These are phyloP conservation scores for Aselliscus stoliczkanus DNA, from an alignment of 2,797 vertebrate species.

Conservation along the genomic window DNA sequence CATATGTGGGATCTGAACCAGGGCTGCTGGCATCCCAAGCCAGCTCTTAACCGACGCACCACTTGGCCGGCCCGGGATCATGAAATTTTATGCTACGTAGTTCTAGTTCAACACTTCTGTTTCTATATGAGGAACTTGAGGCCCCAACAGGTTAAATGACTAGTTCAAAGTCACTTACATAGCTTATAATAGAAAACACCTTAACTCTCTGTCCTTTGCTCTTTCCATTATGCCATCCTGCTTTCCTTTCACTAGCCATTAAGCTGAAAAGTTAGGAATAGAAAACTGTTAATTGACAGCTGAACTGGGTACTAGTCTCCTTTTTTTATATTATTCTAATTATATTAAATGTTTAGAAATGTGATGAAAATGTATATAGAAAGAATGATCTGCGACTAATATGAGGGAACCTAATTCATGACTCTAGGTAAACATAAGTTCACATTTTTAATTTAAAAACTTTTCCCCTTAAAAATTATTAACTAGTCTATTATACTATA, in stretches of 20 bases:
- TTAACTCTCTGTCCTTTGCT: not conserved
- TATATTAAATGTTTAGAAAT: not conserved
- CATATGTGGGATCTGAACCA: too few relatives aligned
- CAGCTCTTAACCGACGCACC: too few relatives aligned
- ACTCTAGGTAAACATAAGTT: not conserved
- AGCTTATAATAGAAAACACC: not conserved
- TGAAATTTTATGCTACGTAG: too few relatives aligned
- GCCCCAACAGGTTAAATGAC: too few relatives aligned
- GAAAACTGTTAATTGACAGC: not conserved
- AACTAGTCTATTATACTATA: not conserved
- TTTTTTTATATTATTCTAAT: not conserved
- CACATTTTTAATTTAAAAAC: not conserved
- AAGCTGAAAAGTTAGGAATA: not conserved
- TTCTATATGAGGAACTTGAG: too few relatives aligned
- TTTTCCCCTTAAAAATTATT: not conserved
- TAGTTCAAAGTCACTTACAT: not conserved
- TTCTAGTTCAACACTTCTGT: too few relatives aligned
- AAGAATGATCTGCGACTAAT: not conserved
- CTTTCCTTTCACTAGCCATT: not conserved
- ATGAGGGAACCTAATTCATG: not conserved
- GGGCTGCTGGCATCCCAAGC: too few relatives aligned
- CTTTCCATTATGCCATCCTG: not conserved
- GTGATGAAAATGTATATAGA: not conserved
- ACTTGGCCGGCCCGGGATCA: too few relatives aligned
- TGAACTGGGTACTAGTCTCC: not conserved